Evolutionary conservation across 2,113 vertebrate species (phyloP), one percentile per base, ranked within the genome.

Genomic region (Thunnus maccoyii): DNA sequence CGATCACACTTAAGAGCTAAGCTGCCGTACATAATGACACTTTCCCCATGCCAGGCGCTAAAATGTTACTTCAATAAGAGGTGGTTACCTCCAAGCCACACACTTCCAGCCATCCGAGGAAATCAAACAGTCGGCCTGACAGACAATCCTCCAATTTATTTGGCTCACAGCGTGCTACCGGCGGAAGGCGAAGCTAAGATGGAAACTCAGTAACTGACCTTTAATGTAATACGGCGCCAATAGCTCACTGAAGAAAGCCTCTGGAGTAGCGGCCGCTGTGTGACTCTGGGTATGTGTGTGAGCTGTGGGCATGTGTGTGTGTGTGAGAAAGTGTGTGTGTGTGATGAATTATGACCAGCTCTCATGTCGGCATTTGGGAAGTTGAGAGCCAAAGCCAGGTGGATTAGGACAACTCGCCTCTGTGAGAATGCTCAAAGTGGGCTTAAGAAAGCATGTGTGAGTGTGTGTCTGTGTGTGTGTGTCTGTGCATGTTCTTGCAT

Each of bases 351-450:
- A 90, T 87, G 85, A 80, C 60, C 60, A 46, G 71, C 86, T 85
- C 80, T 89, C 81, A 68, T 78, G 85, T 76, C 72, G 58, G 74
- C 88, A 88, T 92, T 89, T 83, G 69, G 76, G 72, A 89, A 88
- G 85, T 86, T 84, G 84, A 91, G 88, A 89, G 71, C 65, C 78
- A 90, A 90, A 91, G 88, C 91, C 84, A 91, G 90, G 89, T 89
- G 92, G 90, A 93, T 90, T 89, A 93, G 65, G 63, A 65, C 5
- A 0, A 86, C 85, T 88, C 78, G 86, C 82, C 83, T 82, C 89
- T 92, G 91, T 88, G 89, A 92, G 91, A 91, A 93, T 61, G 85
- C 92, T 94, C 94, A 90, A 90, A 88, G 67, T 16, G 72, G 67
- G 44, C 69, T 76, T 57, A 57, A 82, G 84, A 78, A 76, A 68